phyloP scores from a whole-genome alignment of 2,888 invertebrate genomes.

The Patella depressa region DNA sequence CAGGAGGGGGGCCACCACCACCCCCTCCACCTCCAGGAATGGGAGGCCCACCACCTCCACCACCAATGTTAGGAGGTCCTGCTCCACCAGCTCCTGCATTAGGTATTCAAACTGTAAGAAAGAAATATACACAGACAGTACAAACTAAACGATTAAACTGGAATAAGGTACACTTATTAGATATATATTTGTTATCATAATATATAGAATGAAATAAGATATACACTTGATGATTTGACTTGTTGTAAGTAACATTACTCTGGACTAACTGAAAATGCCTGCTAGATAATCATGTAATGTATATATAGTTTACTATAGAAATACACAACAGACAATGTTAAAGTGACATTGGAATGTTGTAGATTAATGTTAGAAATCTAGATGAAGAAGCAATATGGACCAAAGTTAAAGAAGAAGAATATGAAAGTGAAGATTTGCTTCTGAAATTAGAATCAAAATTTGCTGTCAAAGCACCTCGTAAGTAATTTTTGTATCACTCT shows the following conservation, averaged over 20 bases:
- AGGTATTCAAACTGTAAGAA: conserved; percentile 84
- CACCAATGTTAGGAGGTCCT: conserved; percentile 74
- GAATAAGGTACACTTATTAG: conserved; percentile 81
- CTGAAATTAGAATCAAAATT: conserved; percentile 86
- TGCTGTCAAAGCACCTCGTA: conserved; percentile 80
- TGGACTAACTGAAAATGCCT: too few relatives aligned
- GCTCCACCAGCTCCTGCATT: conserved; percentile 48
- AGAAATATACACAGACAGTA: conserved; percentile 89
- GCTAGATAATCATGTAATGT: not conserved
- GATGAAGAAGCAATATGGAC: conserved; percentile 97
- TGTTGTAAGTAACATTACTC: too few relatives aligned
- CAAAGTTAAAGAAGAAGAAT: conserved; percentile 88
- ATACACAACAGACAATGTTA: not conserved
- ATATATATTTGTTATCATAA: too few relatives aligned
- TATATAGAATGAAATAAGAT: too few relatives aligned
- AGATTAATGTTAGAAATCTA: conserved; percentile 89
- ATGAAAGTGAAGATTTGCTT: conserved; percentile 85
- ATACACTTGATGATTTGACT: too few relatives aligned
- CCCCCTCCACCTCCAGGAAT: conserved; percentile 72
- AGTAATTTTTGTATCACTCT: not conserved
- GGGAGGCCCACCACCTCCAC: conserved; percentile 27
- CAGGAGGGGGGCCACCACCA: conserved; percentile 61
- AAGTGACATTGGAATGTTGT: not conserved
- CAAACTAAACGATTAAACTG: conserved; percentile 95
- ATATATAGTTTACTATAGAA: not conserved